Base-by-base conservation (phyloP, 2,888 invertebrate genomes). In the Eumerus sabulonum region DNA sequence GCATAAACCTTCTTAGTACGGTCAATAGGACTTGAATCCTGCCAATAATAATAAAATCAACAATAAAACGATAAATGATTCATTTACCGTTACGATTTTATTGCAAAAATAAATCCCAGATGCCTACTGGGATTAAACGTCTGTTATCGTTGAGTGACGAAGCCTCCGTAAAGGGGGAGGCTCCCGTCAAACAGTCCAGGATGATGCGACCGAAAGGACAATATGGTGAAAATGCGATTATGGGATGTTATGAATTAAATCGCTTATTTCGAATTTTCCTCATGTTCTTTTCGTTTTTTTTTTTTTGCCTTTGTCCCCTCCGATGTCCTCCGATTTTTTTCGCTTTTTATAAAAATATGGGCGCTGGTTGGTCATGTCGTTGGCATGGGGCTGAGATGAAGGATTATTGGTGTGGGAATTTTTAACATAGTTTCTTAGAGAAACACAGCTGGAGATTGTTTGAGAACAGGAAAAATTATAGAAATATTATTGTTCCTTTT, bases 81-180 rank as follows among this genome's bases (percentile, higher is more conserved):
- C 59, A 59, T 59, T 59, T 59, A 60, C 62, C 40, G 47, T 48
- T 40, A 38, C 47, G 54, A 67, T 54, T 70, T 70, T 60, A 70
- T 60, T 60, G 60, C 60, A 38, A 54, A 27, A 62, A 40, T 48
- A 62, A 70, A 62, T 70, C 60, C 48, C 70, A 70, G 60, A 60
- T 70, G 70, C 54, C 54, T 70, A 54, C 17, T 27, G 16, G 54
- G 42, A 70, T 68, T 60, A 67, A 13, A 48, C 17, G 44, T 36
- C 42, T 44, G 48, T 47, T 66, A 48, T 17, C 38, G 56, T 19
- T 16, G 13, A 9, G 5, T 11, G 13, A 17, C 1, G 27, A 35
- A 35, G 9, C 17, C n/a, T n/a, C n/a, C n/a, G n/a, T n/a, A n/a
- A n/a, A n/a, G n/a, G n/a, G n/a, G n/a, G n/a, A n/a, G n/a, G n/a